Evolutionary conservation across 2,888 invertebrate species (phyloP).

Genomic region (Apamea anceps): DNA sequence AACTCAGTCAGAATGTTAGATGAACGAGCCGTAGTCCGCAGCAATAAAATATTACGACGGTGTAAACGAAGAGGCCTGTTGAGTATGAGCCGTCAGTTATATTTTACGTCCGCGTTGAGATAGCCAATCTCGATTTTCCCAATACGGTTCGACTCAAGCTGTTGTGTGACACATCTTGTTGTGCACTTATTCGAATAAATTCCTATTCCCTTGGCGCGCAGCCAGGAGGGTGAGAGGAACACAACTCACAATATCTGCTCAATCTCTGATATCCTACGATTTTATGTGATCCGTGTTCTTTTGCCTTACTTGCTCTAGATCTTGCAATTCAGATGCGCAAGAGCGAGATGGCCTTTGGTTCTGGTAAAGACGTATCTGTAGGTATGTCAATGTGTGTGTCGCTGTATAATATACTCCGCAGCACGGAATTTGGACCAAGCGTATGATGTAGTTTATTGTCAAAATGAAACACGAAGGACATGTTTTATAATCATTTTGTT

Average conservation of each 20-base stretch:
- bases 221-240: neutral
- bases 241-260: slow-evolving; percentile 27
- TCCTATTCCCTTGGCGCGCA: slow-evolving; percentile 3
- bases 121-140: slow-evolving; percentile 21
- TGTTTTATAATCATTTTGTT: too few species aligned
- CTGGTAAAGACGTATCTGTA: neutral
- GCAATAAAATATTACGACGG: slow-evolving; percentile 23
- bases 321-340: neutral
- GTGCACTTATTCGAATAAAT: slow-evolving; percentile 32
- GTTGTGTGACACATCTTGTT: slow-evolving; percentile 26
- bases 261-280: slow-evolving; percentile 11
- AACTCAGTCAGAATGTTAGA: neutral
- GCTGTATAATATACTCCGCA: neutral
- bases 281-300: neutral
- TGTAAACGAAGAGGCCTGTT: slow-evolving; percentile 1
- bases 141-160: slow-evolving; percentile 16
- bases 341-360: neutral
- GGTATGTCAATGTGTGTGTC: neutral
- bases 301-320: neutral
- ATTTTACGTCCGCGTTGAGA: slow-evolving; percentile 16
- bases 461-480: too few species aligned
- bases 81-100: slow-evolving; percentile 6
- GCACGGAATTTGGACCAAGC: too few species aligned
- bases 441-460: too few species aligned
- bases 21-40: neutral